Percentiles rank a stretch among this genome's conserved stretches.
Evolutionary conservation across 2,888 invertebrate genomes (phyloP).

Genomic region (Mesoligia furuncula): DNA sequence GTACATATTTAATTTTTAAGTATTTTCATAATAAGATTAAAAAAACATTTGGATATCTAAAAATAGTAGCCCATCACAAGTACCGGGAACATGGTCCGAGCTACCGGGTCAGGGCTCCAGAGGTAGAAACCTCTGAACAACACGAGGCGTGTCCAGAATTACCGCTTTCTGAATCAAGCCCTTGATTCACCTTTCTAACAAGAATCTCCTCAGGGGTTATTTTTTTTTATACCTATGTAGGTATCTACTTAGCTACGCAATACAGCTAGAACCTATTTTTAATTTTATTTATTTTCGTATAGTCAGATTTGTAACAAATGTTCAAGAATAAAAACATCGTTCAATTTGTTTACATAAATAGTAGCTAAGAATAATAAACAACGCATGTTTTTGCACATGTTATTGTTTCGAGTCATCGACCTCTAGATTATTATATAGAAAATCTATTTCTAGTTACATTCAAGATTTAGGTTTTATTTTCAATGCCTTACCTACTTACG

Average conservation of each 20-base stretch:
- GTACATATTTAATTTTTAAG: neutral
- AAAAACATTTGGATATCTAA: too few species aligned
- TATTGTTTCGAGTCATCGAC: slow-evolving; percentile 43
- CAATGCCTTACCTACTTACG: neutral
- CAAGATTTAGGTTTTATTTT: neutral
- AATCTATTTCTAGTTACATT: slow-evolving; percentile 24
- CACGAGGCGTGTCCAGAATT: neutral
- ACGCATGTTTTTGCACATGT: slow-evolving; percentile 31
- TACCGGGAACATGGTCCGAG: too few species aligned
- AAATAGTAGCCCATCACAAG: too few species aligned
- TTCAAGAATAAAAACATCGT: neutral
- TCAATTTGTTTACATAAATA: slow-evolving; percentile 25
- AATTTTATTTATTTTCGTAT: slow-evolving; percentile 1
- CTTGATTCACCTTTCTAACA: neutral
- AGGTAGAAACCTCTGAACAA: neutral
- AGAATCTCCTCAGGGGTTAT: neutral
- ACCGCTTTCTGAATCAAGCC: neutral
- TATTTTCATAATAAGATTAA: neutral
- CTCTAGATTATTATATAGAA: slow-evolving; percentile 18
- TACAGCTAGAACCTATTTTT: neutral
- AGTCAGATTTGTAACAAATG: neutral
- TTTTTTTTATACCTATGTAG: neutral
- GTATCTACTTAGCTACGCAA: neutral
- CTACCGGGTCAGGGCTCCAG: too few species aligned
- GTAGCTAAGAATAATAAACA: slow-evolving; percentile 33